Percentiles rank a stretch among this genome's conserved stretches.
phyloP scores from a whole-genome alignment of 2,113 vertebrate species.

The Lophura nycthemera region DNA sequence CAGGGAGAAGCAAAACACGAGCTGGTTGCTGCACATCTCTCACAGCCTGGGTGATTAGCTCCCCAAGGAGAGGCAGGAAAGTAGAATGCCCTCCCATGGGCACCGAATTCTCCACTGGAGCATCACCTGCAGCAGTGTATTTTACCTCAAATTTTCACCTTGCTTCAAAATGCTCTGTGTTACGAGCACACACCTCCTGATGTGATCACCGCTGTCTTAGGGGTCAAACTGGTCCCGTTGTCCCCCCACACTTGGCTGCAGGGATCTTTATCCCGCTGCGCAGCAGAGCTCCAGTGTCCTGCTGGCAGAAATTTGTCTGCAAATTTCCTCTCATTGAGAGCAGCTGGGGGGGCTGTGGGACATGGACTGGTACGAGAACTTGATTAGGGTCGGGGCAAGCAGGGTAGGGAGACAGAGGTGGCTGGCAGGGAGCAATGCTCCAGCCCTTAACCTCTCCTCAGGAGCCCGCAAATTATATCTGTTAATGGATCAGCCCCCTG shows the following conservation, averaged over 20 bases:
- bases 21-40: slow-evolving; percentile 40
- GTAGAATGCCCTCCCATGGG: not conserved
- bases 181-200: slow-evolving; percentile 77
- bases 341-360: slow-evolving; percentile 82
- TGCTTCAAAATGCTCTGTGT: slow-evolving; percentile 35
- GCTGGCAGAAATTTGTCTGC: slow-evolving; percentile 96
- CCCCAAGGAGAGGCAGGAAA: not conserved
- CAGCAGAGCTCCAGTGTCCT: slow-evolving; percentile 83
- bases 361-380: slow-evolving; percentile 91
- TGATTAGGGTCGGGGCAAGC: slow-evolving; percentile 88
- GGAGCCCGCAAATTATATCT: slow-evolving; percentile 83
- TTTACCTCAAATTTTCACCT: not conserved
- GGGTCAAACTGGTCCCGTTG: not conserved
- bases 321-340: slow-evolving; percentile 85
- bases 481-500: slow-evolving; percentile 77
- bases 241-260: slow-evolving; percentile 68
- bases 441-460: slow-evolving; percentile 88
- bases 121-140: not conserved
- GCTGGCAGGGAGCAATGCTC: slow-evolving; percentile 82
- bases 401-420: slow-evolving; percentile 77
- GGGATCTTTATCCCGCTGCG: slow-evolving; percentile 87
- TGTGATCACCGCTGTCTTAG: slow-evolving; percentile 72
- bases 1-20: slow-evolving; percentile 43
- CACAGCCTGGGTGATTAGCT: slow-evolving; percentile 14
- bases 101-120: not conserved